phyloP scores from a whole-genome alignment of 2,113 vertebrate genomes.

The Microcebus griseorufus region DNA sequence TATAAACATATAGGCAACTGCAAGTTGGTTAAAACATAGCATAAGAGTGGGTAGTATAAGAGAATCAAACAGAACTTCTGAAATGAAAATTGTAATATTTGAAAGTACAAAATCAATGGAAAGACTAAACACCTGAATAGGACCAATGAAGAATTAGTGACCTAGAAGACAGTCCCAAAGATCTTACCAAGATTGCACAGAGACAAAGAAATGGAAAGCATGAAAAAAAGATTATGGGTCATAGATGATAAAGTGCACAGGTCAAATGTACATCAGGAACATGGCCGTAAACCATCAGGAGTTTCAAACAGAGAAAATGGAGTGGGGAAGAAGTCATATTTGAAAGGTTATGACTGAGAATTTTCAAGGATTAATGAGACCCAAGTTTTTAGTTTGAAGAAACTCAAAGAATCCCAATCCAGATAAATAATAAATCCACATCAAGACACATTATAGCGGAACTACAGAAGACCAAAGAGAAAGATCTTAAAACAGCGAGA shows the following conservation, averaged over 20 bases:
- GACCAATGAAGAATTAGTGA: not conserved
- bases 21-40: not conserved
- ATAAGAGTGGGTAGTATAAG: not conserved
- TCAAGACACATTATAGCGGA: not conserved
- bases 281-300: not conserved
- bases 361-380: not conserved
- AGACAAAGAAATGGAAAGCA: constrained; percentile 1
- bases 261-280: not conserved
- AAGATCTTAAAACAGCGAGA: not conserved
- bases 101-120: not conserved
- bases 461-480: not conserved
- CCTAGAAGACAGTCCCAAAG: not conserved
- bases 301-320: not conserved
- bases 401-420: not conserved
- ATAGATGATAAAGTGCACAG: not conserved
- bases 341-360: constrained; percentile 9
- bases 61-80: not conserved
- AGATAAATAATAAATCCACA: not conserved
- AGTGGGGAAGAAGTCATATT: not conserved
- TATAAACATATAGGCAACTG: not conserved
- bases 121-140: not conserved
- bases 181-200: not conserved
- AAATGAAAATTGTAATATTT: constrained; percentile 15
- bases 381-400: constrained; percentile 11
- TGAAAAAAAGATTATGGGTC: not conserved